Percentiles rank a stretch among this genome's conserved stretches.
Conservation (phyloP, 2,113 vertebrate genomes). For the Nettapus auritus region DNA sequence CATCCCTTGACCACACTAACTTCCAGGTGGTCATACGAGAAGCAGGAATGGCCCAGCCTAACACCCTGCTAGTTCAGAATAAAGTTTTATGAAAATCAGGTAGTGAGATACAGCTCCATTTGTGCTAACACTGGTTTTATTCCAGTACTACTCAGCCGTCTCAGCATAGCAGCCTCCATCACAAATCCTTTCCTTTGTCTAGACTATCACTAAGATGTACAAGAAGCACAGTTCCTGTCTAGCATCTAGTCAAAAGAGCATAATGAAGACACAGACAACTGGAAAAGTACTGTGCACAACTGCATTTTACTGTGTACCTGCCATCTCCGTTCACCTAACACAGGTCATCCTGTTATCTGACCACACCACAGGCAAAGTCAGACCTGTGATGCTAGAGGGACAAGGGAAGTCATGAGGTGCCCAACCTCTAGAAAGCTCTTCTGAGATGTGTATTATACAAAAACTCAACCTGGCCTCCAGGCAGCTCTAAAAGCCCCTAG, state of each 20-base stretch:
- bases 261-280: not conserved
- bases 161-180: not conserved
- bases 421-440: not conserved
- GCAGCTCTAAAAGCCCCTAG: not conserved
- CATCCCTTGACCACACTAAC: not conserved
- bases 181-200: not conserved
- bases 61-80: not conserved
- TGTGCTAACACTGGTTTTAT: accelerated
- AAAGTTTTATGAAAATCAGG: not conserved
- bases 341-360: not conserved
- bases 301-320: not conserved
- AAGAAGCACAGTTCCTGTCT: not conserved
- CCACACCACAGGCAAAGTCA: not conserved
- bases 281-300: not conserved
- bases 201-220: not conserved
- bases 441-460: not conserved
- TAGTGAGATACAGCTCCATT: not conserved
- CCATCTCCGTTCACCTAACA: not conserved
- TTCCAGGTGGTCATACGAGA: not conserved
- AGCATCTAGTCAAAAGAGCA: not conserved
- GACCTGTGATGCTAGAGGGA: not conserved
- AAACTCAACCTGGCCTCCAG: not conserved
- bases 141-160: not conserved
- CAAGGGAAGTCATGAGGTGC: not conserved
- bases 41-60: not conserved